Evolutionary conservation across 2,797 vertebrate genomes (phyloP).

Genomic region (Synanceia verrucosa): DNA sequence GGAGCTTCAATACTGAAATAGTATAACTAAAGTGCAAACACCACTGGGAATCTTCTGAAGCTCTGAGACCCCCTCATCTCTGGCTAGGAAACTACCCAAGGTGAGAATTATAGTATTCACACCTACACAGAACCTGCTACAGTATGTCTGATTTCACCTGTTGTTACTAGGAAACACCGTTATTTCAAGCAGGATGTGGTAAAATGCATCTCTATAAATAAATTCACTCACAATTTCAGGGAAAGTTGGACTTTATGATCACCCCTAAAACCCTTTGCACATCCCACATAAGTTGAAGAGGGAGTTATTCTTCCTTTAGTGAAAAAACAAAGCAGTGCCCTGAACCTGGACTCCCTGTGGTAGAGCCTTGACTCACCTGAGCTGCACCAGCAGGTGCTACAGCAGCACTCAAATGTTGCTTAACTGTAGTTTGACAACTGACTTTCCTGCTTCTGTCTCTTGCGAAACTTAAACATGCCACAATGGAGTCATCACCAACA

Average conservation of each 20-base stretch:
- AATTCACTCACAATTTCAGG: not conserved
- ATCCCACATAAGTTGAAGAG: not conserved
- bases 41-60: constrained; percentile 54
- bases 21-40: constrained; percentile 48
- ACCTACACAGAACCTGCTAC: constrained; percentile 42
- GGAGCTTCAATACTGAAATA: constrained; percentile 46
- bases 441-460: constrained; percentile 42
- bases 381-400: constrained; percentile 32
- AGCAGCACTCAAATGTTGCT: constrained; percentile 14
- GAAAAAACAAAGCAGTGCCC: not conserved
- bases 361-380: not conserved
- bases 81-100: constrained; percentile 52
- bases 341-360: not conserved
- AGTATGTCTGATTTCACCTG: constrained; percentile 29
- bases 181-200: not conserved
- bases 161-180: not conserved
- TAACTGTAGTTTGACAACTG: constrained; percentile 34
- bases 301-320: not conserved
- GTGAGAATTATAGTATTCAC: constrained; percentile 63
- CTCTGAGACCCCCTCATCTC: constrained; percentile 40
- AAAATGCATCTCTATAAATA: not conserved
- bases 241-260: not conserved
- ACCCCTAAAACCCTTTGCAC: not conserved
- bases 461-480: constrained; percentile 43
- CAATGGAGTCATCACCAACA: constrained; percentile 50